Evolutionary conservation across 2,888 invertebrate species (phyloP).

Genomic region (Nymphalis polychloros): DNA sequence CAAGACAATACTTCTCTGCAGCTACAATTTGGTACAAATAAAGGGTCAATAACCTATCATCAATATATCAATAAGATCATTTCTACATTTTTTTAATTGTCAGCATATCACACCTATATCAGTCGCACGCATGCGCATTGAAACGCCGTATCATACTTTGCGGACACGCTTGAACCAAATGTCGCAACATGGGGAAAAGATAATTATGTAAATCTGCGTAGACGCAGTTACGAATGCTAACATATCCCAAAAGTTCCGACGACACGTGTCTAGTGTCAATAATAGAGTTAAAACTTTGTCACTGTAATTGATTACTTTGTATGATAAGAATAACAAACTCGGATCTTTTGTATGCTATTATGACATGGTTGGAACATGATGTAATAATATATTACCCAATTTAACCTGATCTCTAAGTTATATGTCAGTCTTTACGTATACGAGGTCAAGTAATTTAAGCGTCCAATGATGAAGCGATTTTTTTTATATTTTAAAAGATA

Average conservation of each 20-base stretch:
- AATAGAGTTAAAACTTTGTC: not conserved
- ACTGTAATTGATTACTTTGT: not conserved
- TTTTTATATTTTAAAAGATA: too few species aligned
- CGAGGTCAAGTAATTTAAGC: not conserved
- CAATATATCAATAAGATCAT: not conserved
- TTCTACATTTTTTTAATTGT: not conserved
- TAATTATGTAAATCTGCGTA: slow-evolving; percentile 42
- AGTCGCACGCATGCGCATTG: slow-evolving; percentile 28
- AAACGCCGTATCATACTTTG: slow-evolving; percentile 37
- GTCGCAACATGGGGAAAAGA: slow-evolving; percentile 46
- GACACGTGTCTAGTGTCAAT: slow-evolving; percentile 6
- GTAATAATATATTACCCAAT: not conserved
- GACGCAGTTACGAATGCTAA: slow-evolving; percentile 16
- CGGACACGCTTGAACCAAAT: slow-evolving; percentile 47
- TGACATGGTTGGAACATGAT: not conserved
- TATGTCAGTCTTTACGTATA: not conserved
- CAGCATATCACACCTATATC: not conserved
- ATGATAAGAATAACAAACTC: not conserved
- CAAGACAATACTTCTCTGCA: too few species aligned
- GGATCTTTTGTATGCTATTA: not conserved
- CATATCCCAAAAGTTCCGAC: slow-evolving; percentile 15
- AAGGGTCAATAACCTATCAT: too few species aligned
- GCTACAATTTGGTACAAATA: too few species aligned
- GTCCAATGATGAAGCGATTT: too few species aligned
- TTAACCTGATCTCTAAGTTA: not conserved